These are phyloP conservation scores for Centropus bengalensis DNA, from an alignment of 2,113 vertebrate genomes.

Conservation along the genomic window DNA sequence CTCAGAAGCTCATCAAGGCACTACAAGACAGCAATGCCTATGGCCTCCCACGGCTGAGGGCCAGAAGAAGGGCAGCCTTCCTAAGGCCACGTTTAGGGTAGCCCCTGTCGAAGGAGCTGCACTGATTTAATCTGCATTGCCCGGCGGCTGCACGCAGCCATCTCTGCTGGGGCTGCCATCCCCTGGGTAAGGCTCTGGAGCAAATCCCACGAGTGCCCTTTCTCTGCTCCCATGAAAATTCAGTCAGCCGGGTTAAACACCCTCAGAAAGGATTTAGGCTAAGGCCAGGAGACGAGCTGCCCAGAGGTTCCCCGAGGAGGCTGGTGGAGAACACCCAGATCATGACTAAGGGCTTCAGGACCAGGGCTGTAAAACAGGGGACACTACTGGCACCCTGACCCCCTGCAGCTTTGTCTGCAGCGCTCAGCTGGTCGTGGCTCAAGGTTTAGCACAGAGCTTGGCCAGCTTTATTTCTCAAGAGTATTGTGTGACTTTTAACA, in stretches of 20 bases:
- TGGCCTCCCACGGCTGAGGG: fast-evolving
- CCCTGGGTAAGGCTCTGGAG: neutral
- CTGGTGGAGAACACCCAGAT: fast-evolving
- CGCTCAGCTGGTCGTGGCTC: fast-evolving
- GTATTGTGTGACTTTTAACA: neutral
- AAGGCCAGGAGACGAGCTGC: neutral
- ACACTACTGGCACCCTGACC: neutral
- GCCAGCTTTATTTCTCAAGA: neutral
- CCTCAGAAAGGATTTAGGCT: neutral
- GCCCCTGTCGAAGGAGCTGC: neutral
- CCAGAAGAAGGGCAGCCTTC: neutral
- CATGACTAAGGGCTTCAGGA: neutral
- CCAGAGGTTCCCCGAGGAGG: neutral
- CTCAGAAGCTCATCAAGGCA: neutral
- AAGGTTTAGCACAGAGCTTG: neutral
- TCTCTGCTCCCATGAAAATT: neutral
- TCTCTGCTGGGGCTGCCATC: neutral
- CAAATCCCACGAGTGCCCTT: neutral
- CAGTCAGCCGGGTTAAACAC: neutral
- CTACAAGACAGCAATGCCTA: fast-evolving
- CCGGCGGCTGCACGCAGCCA: fast-evolving
- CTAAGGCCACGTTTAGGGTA: fast-evolving
- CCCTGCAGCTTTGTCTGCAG: neutral
- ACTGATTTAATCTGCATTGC: neutral
- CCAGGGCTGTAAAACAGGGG: neutral